These are phyloP conservation scores for Diorhabda sublineata DNA, from an alignment of 1,140 invertebrate genomes.

Conservation along the genomic window DNA sequence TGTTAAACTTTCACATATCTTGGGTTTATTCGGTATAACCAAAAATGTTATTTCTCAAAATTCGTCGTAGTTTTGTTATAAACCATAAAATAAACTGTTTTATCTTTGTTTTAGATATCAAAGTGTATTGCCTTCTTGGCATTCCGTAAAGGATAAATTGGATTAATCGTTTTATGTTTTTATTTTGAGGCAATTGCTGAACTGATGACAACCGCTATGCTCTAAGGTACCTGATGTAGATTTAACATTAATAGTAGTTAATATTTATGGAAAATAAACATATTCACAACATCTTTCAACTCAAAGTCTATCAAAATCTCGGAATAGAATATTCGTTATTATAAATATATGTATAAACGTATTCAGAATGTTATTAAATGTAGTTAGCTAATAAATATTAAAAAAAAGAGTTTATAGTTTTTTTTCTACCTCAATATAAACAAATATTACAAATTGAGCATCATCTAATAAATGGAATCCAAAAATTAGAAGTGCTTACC, in stretches of 20 bases:
- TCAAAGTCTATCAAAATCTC: slow-evolving; percentile 15
- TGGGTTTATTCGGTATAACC: too few relatives aligned
- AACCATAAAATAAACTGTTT: too few relatives aligned
- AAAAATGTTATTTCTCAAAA: not conserved
- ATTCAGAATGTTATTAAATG: not conserved
- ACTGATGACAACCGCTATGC: slow-evolving; percentile 12
- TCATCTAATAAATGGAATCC: too few relatives aligned
- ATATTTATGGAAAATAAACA: slow-evolving; percentile 7
- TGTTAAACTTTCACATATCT: too few relatives aligned
- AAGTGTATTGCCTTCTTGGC: too few relatives aligned
- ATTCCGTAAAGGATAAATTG: too few relatives aligned
- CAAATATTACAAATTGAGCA: too few relatives aligned
- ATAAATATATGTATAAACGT: not conserved
- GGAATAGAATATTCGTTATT: slow-evolving; percentile 9
- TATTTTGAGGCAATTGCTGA: not conserved
- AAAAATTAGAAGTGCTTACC: too few relatives aligned
- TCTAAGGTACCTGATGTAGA: not conserved
- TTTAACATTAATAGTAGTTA: slow-evolving; percentile 4
- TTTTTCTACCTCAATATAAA: not conserved
- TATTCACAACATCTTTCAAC: slow-evolving; percentile 5
- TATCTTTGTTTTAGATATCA: too few relatives aligned
- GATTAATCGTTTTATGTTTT: too few relatives aligned
- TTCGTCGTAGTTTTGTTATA: too few relatives aligned
- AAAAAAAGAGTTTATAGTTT: not conserved
- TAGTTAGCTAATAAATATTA: not conserved